Base-by-base conservation (phyloP, 1,140 invertebrate genomes). In the Temnothorax longispinosus region DNA sequence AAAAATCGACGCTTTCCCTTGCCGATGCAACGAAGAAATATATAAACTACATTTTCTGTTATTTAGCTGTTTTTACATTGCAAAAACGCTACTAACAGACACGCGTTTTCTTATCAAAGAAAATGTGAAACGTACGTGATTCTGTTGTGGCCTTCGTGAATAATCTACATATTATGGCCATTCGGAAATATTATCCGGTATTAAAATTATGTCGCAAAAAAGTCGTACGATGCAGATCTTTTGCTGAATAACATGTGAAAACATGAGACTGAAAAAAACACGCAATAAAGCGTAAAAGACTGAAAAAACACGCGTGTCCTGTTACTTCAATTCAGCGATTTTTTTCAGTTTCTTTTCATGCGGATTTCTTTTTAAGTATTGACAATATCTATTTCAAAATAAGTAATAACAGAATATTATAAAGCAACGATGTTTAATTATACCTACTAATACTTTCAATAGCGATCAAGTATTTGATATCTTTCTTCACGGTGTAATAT, bases 1-100 rank as follows among this genome's bases (percentile, higher is more conserved):
- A 11, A 38, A 89, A 89, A 72, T 21, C 6, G 3, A 54, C 27
- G 44, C 75, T 89, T 89, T 89, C 75, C 87, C 60, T 58, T 32
- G 7, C 11, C n/a, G 67, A 72, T 69, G 67, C 56, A 85, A 82
- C 35, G 67, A 76, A 27, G 7, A 60, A 47, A n/a, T 44, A 21
- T 67, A 44, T 44, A 27, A 74, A 47, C 0, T 21, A 10, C 38
- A 47, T 21, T 32, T 7, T 32, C 6, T 7, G 32, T 54, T 71
- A 69, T 89, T 89, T 74, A 64, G 54, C 65, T 65, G 8, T 74
- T 65, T 60, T 15, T 11, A 27, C 38, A 58, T 67, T 67, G 52
- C 50, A 74, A 86, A 84, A 89, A 52, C 3, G 27, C 5, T 32
- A 27, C 5, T 62, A 21, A 44, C 10, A 50, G n/a, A 69, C 72